These are phyloP conservation scores for Heteronetta atricapilla DNA, from an alignment of 2,113 vertebrate species.

Conservation along the genomic window DNA sequence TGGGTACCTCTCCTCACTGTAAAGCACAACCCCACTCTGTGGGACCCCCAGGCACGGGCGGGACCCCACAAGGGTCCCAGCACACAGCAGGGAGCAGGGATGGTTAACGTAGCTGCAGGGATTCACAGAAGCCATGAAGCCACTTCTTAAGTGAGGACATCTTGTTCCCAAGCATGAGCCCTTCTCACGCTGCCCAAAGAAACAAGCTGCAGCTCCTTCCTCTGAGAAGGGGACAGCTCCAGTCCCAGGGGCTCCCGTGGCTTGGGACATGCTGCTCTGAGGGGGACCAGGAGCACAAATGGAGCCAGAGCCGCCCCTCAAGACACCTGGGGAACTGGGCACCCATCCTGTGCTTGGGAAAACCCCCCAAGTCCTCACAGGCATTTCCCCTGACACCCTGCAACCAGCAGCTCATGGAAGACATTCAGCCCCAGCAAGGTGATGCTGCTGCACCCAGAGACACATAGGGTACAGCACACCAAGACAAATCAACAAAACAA, in stretches of 20 bases:
- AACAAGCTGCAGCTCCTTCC: neutral
- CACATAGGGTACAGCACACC: neutral
- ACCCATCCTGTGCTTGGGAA: neutral
- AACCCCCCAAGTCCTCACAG: neutral
- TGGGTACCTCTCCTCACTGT: neutral
- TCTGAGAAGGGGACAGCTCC: neutral
- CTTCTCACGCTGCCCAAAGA: neutral
- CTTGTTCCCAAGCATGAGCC: neutral
- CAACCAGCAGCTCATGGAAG: neutral
- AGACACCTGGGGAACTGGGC: accelerated
- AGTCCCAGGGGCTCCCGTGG: neutral
- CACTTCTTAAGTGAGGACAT: neutral
- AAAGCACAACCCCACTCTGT: accelerated
- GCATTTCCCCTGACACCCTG: neutral
- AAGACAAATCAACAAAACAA: neutral
- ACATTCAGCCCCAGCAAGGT: neutral
- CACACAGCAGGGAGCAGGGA: neutral
- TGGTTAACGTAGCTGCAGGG: neutral
- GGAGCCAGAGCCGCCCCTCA: neutral
- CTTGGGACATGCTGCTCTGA: accelerated
- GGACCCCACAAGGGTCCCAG: neutral
- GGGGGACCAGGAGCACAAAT: neutral
- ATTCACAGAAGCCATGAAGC: neutral
- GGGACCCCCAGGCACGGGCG: neutral
- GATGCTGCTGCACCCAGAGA: neutral